Base-by-base conservation (phyloP, 2,113 vertebrate species). In the Craseonycteris thonglongyai region DNA sequence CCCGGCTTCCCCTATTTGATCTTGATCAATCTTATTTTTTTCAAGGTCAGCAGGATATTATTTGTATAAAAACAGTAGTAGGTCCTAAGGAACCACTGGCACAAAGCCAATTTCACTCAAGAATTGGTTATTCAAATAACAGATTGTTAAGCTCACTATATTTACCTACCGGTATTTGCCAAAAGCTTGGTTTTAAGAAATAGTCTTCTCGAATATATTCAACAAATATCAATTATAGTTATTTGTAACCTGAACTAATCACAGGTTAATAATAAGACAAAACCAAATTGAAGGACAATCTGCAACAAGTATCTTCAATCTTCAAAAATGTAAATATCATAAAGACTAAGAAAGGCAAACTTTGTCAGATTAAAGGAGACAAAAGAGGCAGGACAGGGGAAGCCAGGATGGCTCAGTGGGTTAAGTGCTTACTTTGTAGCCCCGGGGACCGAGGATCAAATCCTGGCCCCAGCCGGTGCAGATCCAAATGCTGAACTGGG, bases 51-150 rank as follows among this genome's bases (percentile, higher is more conserved):
- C 47, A 56, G 45, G 38, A 86, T 86, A 10, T n/a, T 80, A 47
- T 63, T 86, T 90, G 79, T 86, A 90, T 91, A 56, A 47, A 80
- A 72, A 80, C 8, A 54, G 40, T 61, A 72, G 40, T 78, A 78
- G 51, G 28, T 76, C 61, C 38, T 63, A 81, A 58, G 58, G 26
- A 65, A 74, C 56, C 24, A 80, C 38, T 65, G 81, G 47, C 51
- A 95, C n/a, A 82, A 88, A 75, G 40, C n/a, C 18, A 88, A 35
- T 68, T 88, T 95, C 65, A 58, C 42, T 82, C 6, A 28, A 87
- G 40, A 81, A 88, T 75, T 49, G 91, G 24, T 91, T 59, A 92
- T 82, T 91, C 59, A 68, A 92, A 82, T 88, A 82, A 59, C 33
- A 61, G n/a, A n/a, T 51, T 56, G 91, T 81, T 68, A 35, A 91